A percentile compares a stretch with the other conserved stretches of the same genome.
These are phyloP conservation scores for Diachasmimorpha longicaudata DNA, from an alignment of 1,140 invertebrate species.

Conservation along the genomic window DNA sequence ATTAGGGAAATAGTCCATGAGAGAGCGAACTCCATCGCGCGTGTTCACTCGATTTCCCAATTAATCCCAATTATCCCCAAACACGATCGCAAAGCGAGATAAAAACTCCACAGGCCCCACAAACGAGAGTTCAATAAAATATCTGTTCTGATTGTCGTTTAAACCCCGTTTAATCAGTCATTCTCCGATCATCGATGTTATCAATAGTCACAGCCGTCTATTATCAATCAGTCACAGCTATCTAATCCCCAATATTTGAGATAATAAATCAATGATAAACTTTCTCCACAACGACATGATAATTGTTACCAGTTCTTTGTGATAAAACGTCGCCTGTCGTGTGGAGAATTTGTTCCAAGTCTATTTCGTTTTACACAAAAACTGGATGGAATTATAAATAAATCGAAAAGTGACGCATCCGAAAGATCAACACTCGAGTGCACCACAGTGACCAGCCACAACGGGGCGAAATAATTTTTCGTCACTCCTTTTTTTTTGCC, in stretches of 20 bases:
- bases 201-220: background rate
- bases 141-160: no score
- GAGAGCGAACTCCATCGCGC: no score
- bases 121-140: no score
- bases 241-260: background rate
- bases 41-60: no score
- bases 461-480: background rate
- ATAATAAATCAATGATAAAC: background rate
- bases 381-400: background rate
- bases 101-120: no score
- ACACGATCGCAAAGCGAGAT: no score
- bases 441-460: background rate
- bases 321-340: no score
- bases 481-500: background rate
- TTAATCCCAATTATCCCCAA: no score
- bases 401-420: background rate
- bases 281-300: background rate
- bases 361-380: background rate
- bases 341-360: background rate
- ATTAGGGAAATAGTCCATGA: no score
- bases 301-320: background rate
- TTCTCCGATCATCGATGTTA: background rate
- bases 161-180: no score
- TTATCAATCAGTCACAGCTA: background rate
- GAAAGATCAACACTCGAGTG: background rate